Evolutionary conservation across 1,140 invertebrate species (phyloP), one percentile per base, ranked within the genome.

Genomic region (Cataglyphis hispanica): DNA sequence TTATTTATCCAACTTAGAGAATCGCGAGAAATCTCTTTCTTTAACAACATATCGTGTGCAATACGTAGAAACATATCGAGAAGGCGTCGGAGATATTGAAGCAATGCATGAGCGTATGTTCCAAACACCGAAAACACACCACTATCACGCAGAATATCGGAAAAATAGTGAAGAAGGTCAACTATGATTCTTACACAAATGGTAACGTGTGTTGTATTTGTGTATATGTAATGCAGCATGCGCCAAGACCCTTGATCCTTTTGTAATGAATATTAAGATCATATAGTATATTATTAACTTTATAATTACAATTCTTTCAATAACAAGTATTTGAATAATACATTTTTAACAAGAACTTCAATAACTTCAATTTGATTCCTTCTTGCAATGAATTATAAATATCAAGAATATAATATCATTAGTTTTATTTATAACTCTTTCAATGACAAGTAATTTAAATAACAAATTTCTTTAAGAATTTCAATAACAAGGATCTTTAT

Each of bases 101-200:
- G 93, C 94, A 96, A 50, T 97, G 97, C 58, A 96, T 98, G 50
- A 95, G 96, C n/a, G 96, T 99, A 0, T 98, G 98, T 91, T 96
- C 97, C 83, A 95, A 96, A 66, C 96, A 97, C 88, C 95, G 98
- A 37, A 96, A 96, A 86, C 97, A 97, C 91, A 97, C 95, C 56
- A 97, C 97, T 0, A 94, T 98, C 64, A 96, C 97, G 0, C 97
- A 98, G 89, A 97, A 97, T 7, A 95, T 99, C 43, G 97, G 97
- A 19, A 97, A 97, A 92, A 98, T 98, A 88, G 97, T 98, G 3
- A 97, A 97, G 92, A 97, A 94, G 91, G 95, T 96, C 16, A 98
- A 98, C 93, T 98, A 98, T 87, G 96, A 97, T 91, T 91, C 95
- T 56, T 98, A 98, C 87, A 97, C 98, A 25, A 96, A 96, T 93